Percentiles rank a stretch among this genome's conserved stretches.
phyloP scores from a whole-genome alignment of 2,888 invertebrate species.

The Drosophila emarginata region DNA sequence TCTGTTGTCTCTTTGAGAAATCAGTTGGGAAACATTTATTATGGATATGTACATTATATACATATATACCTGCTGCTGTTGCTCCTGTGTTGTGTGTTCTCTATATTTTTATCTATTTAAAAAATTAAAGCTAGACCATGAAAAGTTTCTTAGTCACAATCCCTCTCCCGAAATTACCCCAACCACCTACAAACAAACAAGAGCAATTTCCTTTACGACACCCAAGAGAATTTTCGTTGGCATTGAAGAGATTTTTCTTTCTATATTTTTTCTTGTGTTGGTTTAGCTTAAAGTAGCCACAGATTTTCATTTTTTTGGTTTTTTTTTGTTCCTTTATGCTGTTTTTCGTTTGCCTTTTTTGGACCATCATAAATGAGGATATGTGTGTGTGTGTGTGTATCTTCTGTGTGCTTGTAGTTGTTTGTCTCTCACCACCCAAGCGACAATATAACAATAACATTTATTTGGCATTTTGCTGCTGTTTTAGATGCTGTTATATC shows the following conservation, averaged over 20 bases:
- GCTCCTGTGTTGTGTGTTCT: conserved; percentile 9
- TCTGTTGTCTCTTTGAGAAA: conserved; percentile 34
- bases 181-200: conserved; percentile 19
- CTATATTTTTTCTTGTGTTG: conserved; percentile 65
- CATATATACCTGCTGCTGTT: conserved; percentile 50
- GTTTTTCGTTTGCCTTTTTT: conserved; percentile 18
- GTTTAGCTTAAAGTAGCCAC: conserved; percentile 56
- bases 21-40: conserved; percentile 81
- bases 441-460: conserved; percentile 82
- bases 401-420: conserved; percentile 19
- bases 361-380: conserved; percentile 66
- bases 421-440: conserved; percentile 71
- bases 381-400: conserved; percentile 19
- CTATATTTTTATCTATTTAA: conserved; percentile 50
- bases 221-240: conserved; percentile 58
- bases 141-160: conserved; percentile 47
- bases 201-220: conserved; percentile 78
- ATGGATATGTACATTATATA: not conserved
- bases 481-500: conserved; percentile 82
- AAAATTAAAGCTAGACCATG: conserved; percentile 53
- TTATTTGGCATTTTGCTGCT: conserved; percentile 80
- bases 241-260: conserved; percentile 15
- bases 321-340: conserved; percentile 12
- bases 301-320: conserved; percentile 36
- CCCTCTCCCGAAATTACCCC: not conserved